phyloP scores from a whole-genome alignment of 2,888 invertebrate genomes.

The Argyra leucocephala region DNA sequence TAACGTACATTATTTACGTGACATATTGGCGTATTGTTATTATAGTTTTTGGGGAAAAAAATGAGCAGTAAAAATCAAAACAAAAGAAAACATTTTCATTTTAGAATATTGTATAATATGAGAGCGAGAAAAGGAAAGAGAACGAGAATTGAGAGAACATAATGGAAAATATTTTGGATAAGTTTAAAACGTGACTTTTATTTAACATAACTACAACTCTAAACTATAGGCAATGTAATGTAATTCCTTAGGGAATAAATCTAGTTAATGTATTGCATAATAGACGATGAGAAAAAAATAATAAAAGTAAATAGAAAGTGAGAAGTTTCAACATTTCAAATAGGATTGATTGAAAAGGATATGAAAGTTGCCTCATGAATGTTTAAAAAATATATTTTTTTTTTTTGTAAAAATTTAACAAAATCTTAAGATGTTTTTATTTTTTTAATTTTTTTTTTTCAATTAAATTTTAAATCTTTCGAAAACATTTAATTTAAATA shows the following conservation, averaged over 20 bases:
- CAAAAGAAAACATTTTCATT: background rate
- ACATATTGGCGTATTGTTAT: background rate
- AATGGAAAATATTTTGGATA: background rate
- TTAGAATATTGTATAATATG: background rate
- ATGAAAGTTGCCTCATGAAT: background rate
- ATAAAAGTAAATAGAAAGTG: background rate
- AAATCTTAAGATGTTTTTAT: no score
- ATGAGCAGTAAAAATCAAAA: background rate
- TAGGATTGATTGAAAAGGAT: background rate
- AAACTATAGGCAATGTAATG: background rate
- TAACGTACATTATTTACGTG: conserved; percentile 6
- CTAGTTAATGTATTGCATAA: background rate
- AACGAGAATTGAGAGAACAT: background rate
- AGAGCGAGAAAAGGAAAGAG: background rate
- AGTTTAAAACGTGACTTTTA: background rate
- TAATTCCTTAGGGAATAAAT: background rate
- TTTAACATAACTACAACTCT: background rate
- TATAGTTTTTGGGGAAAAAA: background rate
- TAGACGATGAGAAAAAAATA: background rate
- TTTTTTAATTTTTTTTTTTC: background rate
- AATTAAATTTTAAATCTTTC: no score
- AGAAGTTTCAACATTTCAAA: no score
- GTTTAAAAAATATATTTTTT: no score
- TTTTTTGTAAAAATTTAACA: no score
- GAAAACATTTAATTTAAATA: no score